Conservation (phyloP, 2,797 vertebrate species). For the Falco biarmicus region DNA sequence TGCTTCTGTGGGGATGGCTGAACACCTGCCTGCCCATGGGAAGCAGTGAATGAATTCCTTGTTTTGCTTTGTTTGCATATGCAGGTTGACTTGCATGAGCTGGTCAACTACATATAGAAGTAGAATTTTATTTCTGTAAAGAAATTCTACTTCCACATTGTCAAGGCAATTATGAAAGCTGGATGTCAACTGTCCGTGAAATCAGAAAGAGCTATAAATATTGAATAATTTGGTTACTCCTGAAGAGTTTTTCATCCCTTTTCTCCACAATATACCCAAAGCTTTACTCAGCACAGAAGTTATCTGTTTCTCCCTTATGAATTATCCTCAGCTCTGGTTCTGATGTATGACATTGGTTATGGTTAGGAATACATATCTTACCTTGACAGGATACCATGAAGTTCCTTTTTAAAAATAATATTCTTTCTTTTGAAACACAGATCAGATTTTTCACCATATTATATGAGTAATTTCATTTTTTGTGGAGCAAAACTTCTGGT, state of each 20-base stretch:
- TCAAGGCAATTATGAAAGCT: not conserved
- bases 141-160: not conserved
- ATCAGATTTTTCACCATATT: not conserved
- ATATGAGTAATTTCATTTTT: not conserved
- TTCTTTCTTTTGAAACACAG: not conserved
- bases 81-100: no score
- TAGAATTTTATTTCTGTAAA: not conserved
- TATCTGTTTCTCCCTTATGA: not conserved
- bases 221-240: not conserved
- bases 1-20: no score
- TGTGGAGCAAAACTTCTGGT: not conserved
- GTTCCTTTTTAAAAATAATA: not conserved
- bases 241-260: not conserved
- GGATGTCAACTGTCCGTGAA: not conserved
- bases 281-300: not conserved
- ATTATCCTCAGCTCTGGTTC: not conserved
- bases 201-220: not conserved
- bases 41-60: no score
- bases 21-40: no score
- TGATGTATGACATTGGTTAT: not conserved
- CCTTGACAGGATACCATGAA: not conserved
- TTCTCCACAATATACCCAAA: not conserved
- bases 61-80: no score
- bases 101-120: not conserved
- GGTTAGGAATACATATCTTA: not conserved